These are phyloP conservation scores for Serinus canaria DNA, from an alignment of 2,113 vertebrate genomes.

Conservation along the genomic window DNA sequence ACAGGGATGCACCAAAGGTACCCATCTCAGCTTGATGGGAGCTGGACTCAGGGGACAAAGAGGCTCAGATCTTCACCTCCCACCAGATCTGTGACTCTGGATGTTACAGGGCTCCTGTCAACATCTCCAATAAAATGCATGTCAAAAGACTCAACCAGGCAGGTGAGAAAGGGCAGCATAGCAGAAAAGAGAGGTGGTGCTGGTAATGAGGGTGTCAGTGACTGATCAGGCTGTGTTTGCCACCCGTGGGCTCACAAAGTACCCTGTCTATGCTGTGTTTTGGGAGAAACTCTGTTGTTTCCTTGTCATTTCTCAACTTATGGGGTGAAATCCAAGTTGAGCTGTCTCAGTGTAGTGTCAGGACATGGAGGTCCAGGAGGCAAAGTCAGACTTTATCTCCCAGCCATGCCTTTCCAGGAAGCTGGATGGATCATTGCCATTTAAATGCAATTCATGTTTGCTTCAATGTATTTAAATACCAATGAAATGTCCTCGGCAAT, in stretches of 20 bases:
- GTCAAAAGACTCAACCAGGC: background rate
- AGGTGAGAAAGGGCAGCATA: background rate
- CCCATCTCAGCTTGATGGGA: background rate
- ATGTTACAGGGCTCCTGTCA: background rate
- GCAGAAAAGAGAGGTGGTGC: rapidly evolving
- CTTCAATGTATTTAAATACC: constrained; percentile 11
- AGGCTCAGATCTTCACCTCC: background rate
- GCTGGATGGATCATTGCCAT: background rate
- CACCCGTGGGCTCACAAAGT: background rate
- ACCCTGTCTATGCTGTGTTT: background rate
- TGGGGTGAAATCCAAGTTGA: background rate
- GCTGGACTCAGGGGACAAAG: background rate
- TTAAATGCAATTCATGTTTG: constrained; percentile 1
- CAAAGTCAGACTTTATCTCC: background rate
- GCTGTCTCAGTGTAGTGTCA: background rate
- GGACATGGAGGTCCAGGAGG: background rate
- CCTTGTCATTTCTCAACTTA: background rate
- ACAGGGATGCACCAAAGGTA: background rate
- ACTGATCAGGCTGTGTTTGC: background rate
- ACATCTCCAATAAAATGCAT: background rate
- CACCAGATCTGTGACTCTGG: background rate
- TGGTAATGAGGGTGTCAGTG: background rate
- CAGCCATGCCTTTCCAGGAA: background rate
- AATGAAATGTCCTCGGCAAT: background rate
- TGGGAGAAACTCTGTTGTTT: background rate